phyloP scores from a whole-genome alignment of 2,797 vertebrate species.

The Siniperca obscura region DNA sequence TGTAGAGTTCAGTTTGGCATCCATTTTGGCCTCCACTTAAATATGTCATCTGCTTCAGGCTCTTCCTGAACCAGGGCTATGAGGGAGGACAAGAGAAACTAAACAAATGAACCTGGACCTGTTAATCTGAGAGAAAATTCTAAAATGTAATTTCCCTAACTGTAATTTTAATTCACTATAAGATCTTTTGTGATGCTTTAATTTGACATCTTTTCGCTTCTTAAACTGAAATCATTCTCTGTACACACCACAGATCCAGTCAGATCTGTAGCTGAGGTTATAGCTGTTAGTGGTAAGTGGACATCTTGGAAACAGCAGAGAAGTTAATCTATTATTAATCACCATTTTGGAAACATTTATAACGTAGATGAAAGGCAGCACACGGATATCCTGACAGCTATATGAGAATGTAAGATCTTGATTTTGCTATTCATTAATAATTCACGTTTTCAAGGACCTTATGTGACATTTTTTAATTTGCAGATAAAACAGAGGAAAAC shows the following conservation, averaged over 20 bases:
- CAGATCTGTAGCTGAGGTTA: conserved; percentile 48
- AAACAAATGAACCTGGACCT: background rate
- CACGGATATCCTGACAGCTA: conserved; percentile 51
- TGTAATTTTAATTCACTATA: background rate
- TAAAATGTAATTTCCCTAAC: background rate
- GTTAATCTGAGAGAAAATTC: background rate
- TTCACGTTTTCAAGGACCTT: conserved; percentile 33
- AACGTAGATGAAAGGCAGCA: conserved; percentile 46
- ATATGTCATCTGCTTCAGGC: background rate
- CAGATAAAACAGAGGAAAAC: background rate
- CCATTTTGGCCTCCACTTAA: conserved; percentile 68
- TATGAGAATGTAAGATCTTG: conserved; percentile 39
- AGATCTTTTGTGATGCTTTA: background rate
- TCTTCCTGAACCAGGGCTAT: background rate
- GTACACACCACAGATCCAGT: background rate
- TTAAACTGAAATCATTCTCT: background rate
- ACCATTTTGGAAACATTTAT: conserved; percentile 71
- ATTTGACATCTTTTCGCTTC: background rate
- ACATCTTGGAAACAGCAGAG: conserved; percentile 66
- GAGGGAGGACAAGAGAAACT: background rate
- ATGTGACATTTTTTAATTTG: background rate
- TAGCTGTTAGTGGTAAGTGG: conserved; percentile 63
- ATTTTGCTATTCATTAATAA: conserved; percentile 47
- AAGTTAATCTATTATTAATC: conserved; percentile 85
- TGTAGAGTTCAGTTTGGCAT: conserved; percentile 49